phyloP scores from a whole-genome alignment of 2,113 vertebrate genomes.

The Cacatua alba region DNA sequence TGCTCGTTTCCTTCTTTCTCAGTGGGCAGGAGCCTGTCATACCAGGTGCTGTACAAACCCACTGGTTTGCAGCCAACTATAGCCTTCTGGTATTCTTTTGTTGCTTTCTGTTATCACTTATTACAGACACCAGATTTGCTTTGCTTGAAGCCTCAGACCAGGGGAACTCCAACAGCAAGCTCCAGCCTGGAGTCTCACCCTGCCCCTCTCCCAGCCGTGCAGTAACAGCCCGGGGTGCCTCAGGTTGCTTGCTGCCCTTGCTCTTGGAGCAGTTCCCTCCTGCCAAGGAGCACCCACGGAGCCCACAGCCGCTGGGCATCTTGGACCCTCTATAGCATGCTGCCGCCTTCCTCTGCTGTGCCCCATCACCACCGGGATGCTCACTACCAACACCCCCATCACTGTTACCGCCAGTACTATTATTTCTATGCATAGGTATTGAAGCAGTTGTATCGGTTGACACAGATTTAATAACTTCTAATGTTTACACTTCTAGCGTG shows the following conservation, averaged over 20 bases:
- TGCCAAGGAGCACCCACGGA: not conserved
- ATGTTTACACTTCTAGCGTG: not conserved
- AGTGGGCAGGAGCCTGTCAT: not conserved
- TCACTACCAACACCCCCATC: not conserved
- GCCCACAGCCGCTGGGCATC: not conserved
- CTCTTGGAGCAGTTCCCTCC: not conserved
- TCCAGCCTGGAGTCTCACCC: not conserved
- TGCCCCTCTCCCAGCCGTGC: not conserved
- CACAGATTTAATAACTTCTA: not conserved
- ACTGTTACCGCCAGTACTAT: rapidly evolving
- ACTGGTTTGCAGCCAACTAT: not conserved
- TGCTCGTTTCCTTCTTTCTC: not conserved
- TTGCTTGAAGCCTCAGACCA: not conserved
- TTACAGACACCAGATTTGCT: not conserved
- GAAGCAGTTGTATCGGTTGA: not conserved
- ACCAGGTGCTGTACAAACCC: not conserved
- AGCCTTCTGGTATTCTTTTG: not conserved
- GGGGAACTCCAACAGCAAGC: slow-evolving; percentile 1
- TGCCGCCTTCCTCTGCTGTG: not conserved
- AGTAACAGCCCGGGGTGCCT: not conserved
- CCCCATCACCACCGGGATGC: rapidly evolving
- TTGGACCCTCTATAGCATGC: not conserved
- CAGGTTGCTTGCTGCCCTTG: rapidly evolving
- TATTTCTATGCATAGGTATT: not conserved
- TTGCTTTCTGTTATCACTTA: not conserved